Base-by-base conservation (phyloP, 2,888 invertebrate genomes). In the Sinodicranocentrus sp. region DNA sequence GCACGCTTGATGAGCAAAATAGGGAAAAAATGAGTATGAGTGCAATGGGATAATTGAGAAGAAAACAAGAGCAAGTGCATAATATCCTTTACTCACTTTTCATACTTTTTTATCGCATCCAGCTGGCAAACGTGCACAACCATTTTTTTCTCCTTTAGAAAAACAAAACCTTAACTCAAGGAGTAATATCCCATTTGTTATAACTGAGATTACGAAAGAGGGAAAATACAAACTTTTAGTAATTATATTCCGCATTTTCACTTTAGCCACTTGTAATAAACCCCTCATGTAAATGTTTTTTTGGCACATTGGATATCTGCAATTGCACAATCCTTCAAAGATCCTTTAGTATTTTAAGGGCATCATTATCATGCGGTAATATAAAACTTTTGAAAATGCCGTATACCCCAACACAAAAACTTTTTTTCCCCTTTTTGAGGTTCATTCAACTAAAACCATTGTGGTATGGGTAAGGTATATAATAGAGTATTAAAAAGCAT, bases 1-100 rank as follows among this genome's bases (percentile, higher is more conserved):
- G 72, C 72, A 72, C 72, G 73, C 63, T 73, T 73, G 73, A 73
- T 73, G 73, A 63, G 54, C 73, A 73, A 61, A 73, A 26, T 54
- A 15, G 70, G 21, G 33, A 2, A 28, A 28, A 28, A 39, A 33
- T 2, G 17, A 70, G 10, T 5, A 25, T 23, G 13, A 70, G n/a
- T n/a, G n/a, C 19, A 19, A 54, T 33, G 19, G 23, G 15, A 25
- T 44, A 54, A n/a, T n/a, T n/a, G n/a, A n/a, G n/a, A n/a, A n/a
- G n/a, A n/a, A n/a, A n/a, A n/a, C n/a, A 26, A 52, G 1, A 25
- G 23, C 19, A 57, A 19, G 57, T 25, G 23, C 19, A 52, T 25
- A 43, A 13, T n/a, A 48, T 21, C 19, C 15, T 6, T 54, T n/a
- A 17, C 17, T 48, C 48, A 48, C 48, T 48, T 48, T 48, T 48